These are phyloP conservation scores for Meloidogyne floridensis DNA, from an alignment of 1,140 invertebrate species.

Conservation along the genomic window DNA sequence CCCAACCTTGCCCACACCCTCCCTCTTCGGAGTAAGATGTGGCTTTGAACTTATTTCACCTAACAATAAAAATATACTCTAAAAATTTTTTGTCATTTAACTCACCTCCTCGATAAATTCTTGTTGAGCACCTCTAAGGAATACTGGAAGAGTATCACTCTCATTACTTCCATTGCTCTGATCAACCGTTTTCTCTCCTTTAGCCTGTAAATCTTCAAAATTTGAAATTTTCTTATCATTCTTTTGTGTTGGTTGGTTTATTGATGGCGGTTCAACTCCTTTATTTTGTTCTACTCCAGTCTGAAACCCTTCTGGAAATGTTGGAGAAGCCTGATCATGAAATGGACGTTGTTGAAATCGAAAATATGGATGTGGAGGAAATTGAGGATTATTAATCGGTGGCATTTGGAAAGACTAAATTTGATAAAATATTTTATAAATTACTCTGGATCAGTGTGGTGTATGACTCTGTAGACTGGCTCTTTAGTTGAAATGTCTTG, in stretches of 20 bases:
- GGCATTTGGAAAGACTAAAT: background rate
- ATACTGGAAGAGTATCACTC: constrained; percentile 28
- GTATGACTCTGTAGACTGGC: too few species aligned
- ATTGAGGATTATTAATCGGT: background rate
- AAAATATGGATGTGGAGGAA: background rate
- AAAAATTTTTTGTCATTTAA: background rate
- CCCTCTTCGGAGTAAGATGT: too few species aligned
- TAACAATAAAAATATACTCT: too few species aligned
- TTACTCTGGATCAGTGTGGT: too few species aligned
- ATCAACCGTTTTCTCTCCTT: background rate
- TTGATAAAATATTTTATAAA: background rate
- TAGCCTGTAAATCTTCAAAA: background rate
- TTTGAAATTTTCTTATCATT: background rate
- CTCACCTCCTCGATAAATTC: constrained; percentile 44
- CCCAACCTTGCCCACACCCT: too few species aligned
- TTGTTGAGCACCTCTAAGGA: constrained; percentile 36
- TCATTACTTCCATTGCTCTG: background rate
- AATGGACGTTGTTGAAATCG: constrained; percentile 6
- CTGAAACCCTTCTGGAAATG: background rate
- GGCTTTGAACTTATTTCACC: too few species aligned
- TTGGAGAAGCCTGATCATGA: background rate
- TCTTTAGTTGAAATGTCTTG: too few species aligned
- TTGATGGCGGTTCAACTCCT: background rate
- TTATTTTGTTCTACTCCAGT: background rate
- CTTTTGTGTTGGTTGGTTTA: background rate